Evolutionary conservation across 2,113 vertebrate species (phyloP).

Genomic region (Hippopotamus amphibius): DNA sequence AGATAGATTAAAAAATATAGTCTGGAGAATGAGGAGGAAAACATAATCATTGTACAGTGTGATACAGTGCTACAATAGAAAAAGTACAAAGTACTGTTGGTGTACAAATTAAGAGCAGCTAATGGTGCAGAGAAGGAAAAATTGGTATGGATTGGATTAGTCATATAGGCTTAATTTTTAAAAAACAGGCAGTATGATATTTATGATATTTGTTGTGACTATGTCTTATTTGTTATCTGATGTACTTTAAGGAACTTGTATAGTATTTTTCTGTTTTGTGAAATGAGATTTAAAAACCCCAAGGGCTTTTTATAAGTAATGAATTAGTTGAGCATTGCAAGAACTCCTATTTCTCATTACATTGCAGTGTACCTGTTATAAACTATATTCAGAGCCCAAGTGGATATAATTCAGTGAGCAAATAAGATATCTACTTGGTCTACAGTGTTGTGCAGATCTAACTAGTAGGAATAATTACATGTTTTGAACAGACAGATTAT

Average conservation of each 20-base stretch:
- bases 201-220: slow-evolving; percentile 10
- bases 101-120: background rate
- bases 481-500: background rate
- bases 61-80: background rate
- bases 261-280: slow-evolving; percentile 40
- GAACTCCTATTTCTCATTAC: background rate
- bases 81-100: background rate
- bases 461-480: slow-evolving; percentile 18
- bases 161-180: background rate
- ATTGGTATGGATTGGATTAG: background rate
- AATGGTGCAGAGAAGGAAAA: background rate
- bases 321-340: background rate
- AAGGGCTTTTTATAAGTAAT: slow-evolving; percentile 26
- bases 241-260: background rate
- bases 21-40: background rate
- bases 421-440: background rate
- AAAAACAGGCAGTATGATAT: background rate
- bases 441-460: background rate
- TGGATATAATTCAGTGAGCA: background rate
- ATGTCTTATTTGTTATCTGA: background rate
- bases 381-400: slow-evolving; percentile 33
- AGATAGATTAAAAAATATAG: background rate
- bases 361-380: background rate
- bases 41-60: background rate
- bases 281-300: background rate